phyloP scores from a whole-genome alignment of 37 sponge, comb jelly and placozoan species.

The Crambe crambe region DNA sequence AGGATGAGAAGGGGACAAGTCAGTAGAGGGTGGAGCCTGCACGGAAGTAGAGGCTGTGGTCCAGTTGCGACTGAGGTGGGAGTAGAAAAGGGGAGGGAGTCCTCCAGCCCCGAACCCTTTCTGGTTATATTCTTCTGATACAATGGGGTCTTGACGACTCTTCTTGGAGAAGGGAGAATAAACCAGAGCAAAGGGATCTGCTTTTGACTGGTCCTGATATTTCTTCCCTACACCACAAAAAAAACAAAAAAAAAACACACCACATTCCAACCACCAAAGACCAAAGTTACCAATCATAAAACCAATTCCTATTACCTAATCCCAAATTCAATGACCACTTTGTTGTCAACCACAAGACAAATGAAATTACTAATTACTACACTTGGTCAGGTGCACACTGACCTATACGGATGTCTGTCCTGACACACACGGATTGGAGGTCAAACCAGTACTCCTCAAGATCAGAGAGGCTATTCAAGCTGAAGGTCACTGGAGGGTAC shows the following conservation, averaged over 20 bases:
- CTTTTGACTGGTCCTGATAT: neutral
- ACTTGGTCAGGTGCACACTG: no score
- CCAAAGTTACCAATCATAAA: no score
- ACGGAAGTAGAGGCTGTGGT: no score
- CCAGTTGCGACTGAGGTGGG: conserved; percentile 68
- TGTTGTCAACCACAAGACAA: no score
- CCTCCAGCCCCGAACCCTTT: conserved; percentile 80
- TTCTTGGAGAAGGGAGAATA: conserved; percentile 1
- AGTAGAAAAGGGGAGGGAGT: conserved; percentile 47
- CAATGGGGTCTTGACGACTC: neutral
- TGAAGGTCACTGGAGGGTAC: conserved; percentile 12
- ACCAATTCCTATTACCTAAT: no score
- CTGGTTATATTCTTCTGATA: conserved; percentile 18
- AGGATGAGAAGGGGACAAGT: neutral
- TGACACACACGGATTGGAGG: conserved; percentile 48
- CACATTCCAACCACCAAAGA: no score
- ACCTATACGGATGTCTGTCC: conserved; percentile 52
- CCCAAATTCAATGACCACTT: no score
- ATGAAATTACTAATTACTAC: no score
- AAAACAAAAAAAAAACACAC: neutral
- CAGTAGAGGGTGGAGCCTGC: no score
- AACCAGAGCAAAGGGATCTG: conserved; percentile 12
- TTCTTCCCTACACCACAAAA: neutral
- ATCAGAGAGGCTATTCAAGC: conserved; percentile 15
- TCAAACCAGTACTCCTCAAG: conserved; percentile 64